A percentile compares a stretch with the other conserved stretches of the same genome.
phyloP scores from a whole-genome alignment of 2,888 invertebrate species.

The Papilio gigon region DNA sequence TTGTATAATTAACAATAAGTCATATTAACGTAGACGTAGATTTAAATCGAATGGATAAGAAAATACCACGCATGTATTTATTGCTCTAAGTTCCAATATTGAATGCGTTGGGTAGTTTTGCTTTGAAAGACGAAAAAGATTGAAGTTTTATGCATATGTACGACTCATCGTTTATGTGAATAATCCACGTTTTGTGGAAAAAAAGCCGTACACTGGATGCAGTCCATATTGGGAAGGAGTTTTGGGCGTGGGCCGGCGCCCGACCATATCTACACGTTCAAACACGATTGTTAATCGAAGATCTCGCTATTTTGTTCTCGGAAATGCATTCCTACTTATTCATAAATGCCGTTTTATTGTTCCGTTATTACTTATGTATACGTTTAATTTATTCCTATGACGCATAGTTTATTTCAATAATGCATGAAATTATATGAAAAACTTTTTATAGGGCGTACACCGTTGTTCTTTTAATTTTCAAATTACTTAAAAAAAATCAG shows the following conservation, averaged over 20 bases:
- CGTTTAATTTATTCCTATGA: conserved; percentile 10
- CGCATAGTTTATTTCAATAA: conserved; percentile 9
- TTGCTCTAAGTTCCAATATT: too few species aligned
- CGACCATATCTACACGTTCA: conserved; percentile 24
- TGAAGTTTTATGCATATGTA: too few species aligned
- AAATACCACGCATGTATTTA: too few species aligned
- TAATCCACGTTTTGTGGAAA: conserved; percentile 20
- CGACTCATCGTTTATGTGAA: conserved; percentile 36
- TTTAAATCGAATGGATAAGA: too few species aligned
- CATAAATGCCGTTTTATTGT: conserved; percentile 25
- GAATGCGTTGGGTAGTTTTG: too few species aligned
- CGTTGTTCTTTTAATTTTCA: too few species aligned
- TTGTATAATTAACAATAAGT: too few species aligned
- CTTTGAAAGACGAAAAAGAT: too few species aligned
- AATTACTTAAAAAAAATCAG: too few species aligned
- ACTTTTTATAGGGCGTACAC: background rate
- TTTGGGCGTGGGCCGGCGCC: conserved; percentile 32
- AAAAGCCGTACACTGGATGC: conserved; percentile 28
- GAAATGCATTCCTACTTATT: conserved; percentile 33
- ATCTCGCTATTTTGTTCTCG: conserved; percentile 36
- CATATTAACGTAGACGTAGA: too few species aligned
- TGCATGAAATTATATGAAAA: background rate
- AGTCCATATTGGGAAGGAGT: conserved; percentile 27
- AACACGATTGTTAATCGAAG: conserved; percentile 25
- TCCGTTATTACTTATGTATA: conserved; percentile 32